Conservation (phyloP, 2,888 invertebrate genomes). For the Tuberolachnus salignus region DNA sequence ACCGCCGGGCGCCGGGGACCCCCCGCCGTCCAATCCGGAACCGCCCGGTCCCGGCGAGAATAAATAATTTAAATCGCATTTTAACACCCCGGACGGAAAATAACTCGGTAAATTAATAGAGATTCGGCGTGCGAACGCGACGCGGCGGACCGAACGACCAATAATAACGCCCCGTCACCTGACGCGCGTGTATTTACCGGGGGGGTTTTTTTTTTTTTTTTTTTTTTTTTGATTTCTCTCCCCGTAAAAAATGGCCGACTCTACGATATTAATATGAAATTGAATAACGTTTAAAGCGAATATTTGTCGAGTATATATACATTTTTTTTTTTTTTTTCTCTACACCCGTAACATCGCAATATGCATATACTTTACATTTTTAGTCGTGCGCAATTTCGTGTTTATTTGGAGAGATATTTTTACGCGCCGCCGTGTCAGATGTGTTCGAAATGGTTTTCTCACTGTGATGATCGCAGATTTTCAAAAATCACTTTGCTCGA, state of each 20-base stretch:
- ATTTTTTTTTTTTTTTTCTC: too few species aligned
- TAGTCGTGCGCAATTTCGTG: too few species aligned
- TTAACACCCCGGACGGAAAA: constrained; percentile 28
- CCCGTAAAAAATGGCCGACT: background rate
- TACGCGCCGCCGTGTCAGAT: too few species aligned
- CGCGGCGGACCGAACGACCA: background rate
- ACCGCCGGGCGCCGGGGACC: background rate
- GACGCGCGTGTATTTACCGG: background rate
- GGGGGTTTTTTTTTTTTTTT: too few species aligned
- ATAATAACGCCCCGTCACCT: background rate
- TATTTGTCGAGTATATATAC: too few species aligned
- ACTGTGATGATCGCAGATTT: too few species aligned
- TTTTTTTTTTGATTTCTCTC: too few species aligned
- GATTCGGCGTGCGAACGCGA: constrained; percentile 7
- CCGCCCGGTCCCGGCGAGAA: constrained; percentile 37
- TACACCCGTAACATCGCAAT: too few species aligned
- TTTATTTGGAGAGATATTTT: too few species aligned
- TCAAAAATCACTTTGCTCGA: too few species aligned
- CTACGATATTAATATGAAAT: background rate
- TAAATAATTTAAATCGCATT: constrained; percentile 32
- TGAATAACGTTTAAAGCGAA: background rate
- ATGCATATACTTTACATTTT: too few species aligned
- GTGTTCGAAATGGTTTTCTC: too few species aligned
- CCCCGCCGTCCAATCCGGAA: constrained; percentile 19
- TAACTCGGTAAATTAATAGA: constrained; percentile 4